Evolutionary conservation across 2,888 invertebrate species (phyloP), one percentile per base, ranked within the genome.

Genomic region (Stenichneumon culpator): DNA sequence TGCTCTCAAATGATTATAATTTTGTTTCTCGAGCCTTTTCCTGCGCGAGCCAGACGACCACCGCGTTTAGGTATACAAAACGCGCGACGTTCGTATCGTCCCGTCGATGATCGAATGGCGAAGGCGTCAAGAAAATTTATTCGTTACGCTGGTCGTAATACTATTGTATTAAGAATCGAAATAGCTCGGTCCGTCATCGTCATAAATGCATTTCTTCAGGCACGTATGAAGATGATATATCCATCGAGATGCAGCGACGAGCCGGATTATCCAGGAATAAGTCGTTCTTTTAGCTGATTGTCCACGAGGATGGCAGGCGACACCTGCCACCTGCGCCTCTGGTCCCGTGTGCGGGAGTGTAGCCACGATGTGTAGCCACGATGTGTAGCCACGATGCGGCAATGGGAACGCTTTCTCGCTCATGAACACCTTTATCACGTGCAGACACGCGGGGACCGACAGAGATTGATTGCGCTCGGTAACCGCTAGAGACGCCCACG

Each of bases 341-440:
- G 19, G 44, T 44, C 7, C 9, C 22, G 65, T 65, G 44, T 54
- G 65, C 50, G 36, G 28, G 52, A 50, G 63, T 65, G 52, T 9
- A 63, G 19, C 36, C 14, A 28, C 52, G 25, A n/a, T 39, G 19
- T n/a, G n/a, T n/a, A n/a, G n/a, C n/a, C n/a, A n/a, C n/a, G n/a
- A n/a, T n/a, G 63, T 65, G 52, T 9, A 63, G 19, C 36, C 14
- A 28, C 52, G 25, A n/a, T 39, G 19, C 22, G 52, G 75, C n/a
- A 16, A 67, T 19, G 70, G 39, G n/a, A 80, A 77, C 75, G 77
- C 70, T 82, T 79, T 84, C 83, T 67, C 75, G 60, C 82, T 86
- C 84, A 86, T 86, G 85, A 88, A 87, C 82, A 85, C 79, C 88
- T 86, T 85, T 86, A 88, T 87, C 88, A 86, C 86, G 75, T 82